Evolutionary conservation across 2,113 vertebrate genomes (phyloP).

Genomic region (Potamarius usumacintae): DNA sequence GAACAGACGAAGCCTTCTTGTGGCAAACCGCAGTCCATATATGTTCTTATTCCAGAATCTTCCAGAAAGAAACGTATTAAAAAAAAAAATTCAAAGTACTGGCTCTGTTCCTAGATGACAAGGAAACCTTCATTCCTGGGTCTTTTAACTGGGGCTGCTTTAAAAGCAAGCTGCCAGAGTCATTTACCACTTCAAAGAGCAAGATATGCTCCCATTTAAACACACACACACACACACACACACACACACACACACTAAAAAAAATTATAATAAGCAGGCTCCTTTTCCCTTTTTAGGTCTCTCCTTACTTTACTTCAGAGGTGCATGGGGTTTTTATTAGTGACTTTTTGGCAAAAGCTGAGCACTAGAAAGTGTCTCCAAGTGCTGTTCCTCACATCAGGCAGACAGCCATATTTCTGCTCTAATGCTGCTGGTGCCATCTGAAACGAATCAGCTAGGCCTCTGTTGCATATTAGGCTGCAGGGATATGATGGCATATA

Average conservation of each 20-base stretch:
- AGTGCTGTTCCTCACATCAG: constrained; percentile 61
- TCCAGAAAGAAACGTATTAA: background rate
- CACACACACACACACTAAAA: constrained; percentile 63
- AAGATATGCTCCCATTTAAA: constrained; percentile 62
- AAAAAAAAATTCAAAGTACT: background rate
- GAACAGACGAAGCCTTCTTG: background rate
- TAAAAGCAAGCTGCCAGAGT: constrained; percentile 54
- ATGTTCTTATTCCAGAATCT: constrained; percentile 16
- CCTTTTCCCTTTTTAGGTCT: constrained; percentile 61
- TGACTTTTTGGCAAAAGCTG: constrained; percentile 61
- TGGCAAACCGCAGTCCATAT: constrained; percentile 8
- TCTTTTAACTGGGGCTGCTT: constrained; percentile 45
- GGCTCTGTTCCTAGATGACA: constrained; percentile 20
- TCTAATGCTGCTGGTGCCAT: constrained; percentile 53
- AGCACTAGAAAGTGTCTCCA: constrained; percentile 57
- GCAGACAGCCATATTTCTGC: constrained; percentile 53
- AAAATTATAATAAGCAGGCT: constrained; percentile 52
- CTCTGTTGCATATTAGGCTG: constrained; percentile 51
- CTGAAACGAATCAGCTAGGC: constrained; percentile 57
- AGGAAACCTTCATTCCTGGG: constrained; percentile 29
- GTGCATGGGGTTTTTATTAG: constrained; percentile 72
- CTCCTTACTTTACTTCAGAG: constrained; percentile 54
- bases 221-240: constrained; percentile 58
- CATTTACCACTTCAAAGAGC: constrained; percentile 63
- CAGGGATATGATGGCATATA: constrained; percentile 44